Evolutionary conservation across 2,113 vertebrate species (phyloP), one percentile per base, ranked within the genome.

Genomic region (Microcebus jonahi): DNA sequence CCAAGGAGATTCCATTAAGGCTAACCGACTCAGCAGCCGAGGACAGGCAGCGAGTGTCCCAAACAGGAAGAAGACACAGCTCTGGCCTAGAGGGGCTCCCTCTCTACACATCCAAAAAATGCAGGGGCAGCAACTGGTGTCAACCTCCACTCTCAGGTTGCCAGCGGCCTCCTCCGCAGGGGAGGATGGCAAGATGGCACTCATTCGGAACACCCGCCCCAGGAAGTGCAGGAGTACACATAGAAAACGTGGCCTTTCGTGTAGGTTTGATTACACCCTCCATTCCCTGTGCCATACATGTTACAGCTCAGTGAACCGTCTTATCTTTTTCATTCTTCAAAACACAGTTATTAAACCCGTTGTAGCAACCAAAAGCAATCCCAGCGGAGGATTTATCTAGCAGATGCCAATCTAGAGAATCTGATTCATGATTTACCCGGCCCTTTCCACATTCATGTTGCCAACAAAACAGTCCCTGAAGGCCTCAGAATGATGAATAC

Each of bases 21-120:
- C 0, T 12, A 57, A 20, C 53, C 48, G 27, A 25, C 5, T 53
- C 45, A 8, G 45, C 14, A 31, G 79, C 45, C 8, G n/a, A 15
- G 21, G n/a, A 29, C 9, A 4, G 3, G 80, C 8, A 29, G 12
- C 2, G 11, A 31, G 27, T 29, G 68, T 34, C n/a, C 27, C 36
- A 29, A 36, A 53, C 1, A 1, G 31, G 39, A 39, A 48, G 59
- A 21, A 15, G 25, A 34, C 0, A 5, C 0, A 2, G 42, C 59
- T 25, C 42, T 17, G 34, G 91, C 61, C 25, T 21, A 39, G 42
- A 29, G 82, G 5, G 61, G 67, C 20, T 31, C 65, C 80, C 57
- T 36, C n/a, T n/a, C n/a, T 2, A 48, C 34, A 50, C 42, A 57
- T 3, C 18, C 25, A 23, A 31, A 55, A 87, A 83, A 68, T 3